Percentiles rank a stretch among this genome's conserved stretches.
Conservation (phyloP, 2,113 vertebrate species). For the Galemys pyrenaicus region DNA sequence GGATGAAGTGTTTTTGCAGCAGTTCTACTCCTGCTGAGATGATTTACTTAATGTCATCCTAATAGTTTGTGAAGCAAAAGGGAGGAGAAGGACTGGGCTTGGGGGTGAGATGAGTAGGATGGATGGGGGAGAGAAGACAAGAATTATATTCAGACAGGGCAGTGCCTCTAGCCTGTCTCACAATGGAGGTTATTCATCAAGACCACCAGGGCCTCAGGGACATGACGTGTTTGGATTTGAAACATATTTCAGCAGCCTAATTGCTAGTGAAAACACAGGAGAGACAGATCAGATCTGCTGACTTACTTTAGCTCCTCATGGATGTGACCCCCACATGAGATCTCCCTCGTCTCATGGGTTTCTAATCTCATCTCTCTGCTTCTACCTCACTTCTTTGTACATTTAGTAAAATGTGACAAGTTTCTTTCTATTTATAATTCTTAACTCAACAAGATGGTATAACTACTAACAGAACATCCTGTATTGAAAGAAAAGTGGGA, state of each 20-base stretch:
- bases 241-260: conserved; percentile 80
- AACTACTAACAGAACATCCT: neutral
- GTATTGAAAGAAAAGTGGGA: neutral
- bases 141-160: conserved; percentile 83
- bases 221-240: conserved; percentile 75
- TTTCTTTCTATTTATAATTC: conserved; percentile 57
- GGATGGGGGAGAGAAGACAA: conserved; percentile 68
- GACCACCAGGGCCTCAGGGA: conserved; percentile 59
- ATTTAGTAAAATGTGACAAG: conserved; percentile 36
- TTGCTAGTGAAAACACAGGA: conserved; percentile 68
- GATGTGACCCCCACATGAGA: neutral
- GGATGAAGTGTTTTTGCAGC: conserved; percentile 80
- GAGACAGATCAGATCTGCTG: conserved; percentile 73
- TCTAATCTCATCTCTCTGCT: conserved; percentile 39
- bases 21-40: conserved; percentile 52
- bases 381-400: conserved; percentile 16
- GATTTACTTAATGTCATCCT: conserved; percentile 82
- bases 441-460: conserved; percentile 46
- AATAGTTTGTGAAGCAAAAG: conserved; percentile 63
- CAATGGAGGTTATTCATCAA: conserved; percentile 85
- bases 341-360: conserved; percentile 63
- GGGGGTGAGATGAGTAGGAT: conserved; percentile 62
- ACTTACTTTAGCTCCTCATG: conserved; percentile 37
- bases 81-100: conserved; percentile 3
- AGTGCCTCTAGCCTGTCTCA: conserved; percentile 69